Evolutionary conservation across 1,140 invertebrate genomes (phyloP).

Genomic region (Scylla paramamosain): DNA sequence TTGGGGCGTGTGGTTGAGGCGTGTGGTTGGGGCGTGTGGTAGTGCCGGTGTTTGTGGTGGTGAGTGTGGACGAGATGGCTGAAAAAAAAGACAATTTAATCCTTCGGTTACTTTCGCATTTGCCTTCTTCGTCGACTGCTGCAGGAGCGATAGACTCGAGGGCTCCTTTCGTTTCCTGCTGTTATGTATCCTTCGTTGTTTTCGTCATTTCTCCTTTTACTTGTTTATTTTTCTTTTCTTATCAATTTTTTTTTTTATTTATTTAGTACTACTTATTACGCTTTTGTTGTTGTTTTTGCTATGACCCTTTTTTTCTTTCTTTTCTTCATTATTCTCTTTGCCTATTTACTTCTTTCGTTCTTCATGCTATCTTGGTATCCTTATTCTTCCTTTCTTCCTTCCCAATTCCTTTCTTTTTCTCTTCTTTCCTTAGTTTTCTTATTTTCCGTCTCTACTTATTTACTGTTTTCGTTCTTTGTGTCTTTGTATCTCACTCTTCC

Average conservation of each 20-base stretch:
- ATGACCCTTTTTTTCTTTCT: neutral
- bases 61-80: too few species aligned
- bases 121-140: too few species aligned
- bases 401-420: neutral
- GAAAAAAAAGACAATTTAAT: too few species aligned
- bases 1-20: neutral
- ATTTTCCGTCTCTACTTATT: neutral
- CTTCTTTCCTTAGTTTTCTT: neutral
- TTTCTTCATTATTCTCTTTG: too few species aligned
- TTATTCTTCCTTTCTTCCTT: neutral
- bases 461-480: too few species aligned
- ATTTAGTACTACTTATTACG: neutral
- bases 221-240: neutral
- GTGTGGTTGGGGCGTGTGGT: neutral
- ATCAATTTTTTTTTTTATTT: too few species aligned
- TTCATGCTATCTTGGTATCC: neutral
- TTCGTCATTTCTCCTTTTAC: neutral
- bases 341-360: neutral
- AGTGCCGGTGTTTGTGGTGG: too few species aligned
- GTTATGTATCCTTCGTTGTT: neutral
- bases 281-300: neutral
- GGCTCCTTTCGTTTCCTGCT: neutral
- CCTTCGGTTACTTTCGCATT: too few species aligned
- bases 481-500: neutral
- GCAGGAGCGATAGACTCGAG: too few species aligned